Base-by-base conservation (phyloP, 37 sponge, comb jelly and placozoan species). In the Aphrocallistes beatrix region DNA sequence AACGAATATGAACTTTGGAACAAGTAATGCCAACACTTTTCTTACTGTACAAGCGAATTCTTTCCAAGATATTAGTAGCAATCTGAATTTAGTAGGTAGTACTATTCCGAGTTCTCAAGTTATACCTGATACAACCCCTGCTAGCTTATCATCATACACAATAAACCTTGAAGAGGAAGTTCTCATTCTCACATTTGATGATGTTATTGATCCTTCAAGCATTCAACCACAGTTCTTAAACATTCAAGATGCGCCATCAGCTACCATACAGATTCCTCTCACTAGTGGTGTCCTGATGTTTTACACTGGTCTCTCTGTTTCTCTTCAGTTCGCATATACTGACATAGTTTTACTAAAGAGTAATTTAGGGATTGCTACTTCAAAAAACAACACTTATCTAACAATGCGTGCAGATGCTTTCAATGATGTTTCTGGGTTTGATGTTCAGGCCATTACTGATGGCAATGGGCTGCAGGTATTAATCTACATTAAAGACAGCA, bases 361-460 rank as follows among this genome's bases (percentile, higher is more conserved):
- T 60, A 28, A 60, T 13, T 19, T 60, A 28, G 8, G 86, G 13
- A 36, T 95, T 36, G 91, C 92, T 37, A 89, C 91, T 1, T 85
- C 83, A 42, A 83, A 69, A 23, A 91, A 91, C 51, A 87, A 91
- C 85, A 95, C 93, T 28, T 95, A 88, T 51, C 84, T 95, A 16
- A 85, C 86, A 38, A 88, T 95, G 85, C 40, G 51, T 21, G 96
- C 96, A 87, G 90, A 90, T 88, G 88, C 89, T 0, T 90, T 95
- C 86, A 82, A 91, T 51, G 93, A 95, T 83, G 93, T 88, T 48
- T 40, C 82, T 13, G 89, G 88, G 8, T 38, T 82, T 36, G 92
- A 95, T 89, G 92, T 95, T 37, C 86, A 91, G 37, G 93, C 96
- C 36, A 84, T 95, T 23, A 95, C 96, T 30, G 86, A 93, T 83